Percentiles rank a stretch among this genome's conserved stretches.
phyloP scores from a whole-genome alignment of 2,113 vertebrate species.

The Pteruthius melanotis region DNA sequence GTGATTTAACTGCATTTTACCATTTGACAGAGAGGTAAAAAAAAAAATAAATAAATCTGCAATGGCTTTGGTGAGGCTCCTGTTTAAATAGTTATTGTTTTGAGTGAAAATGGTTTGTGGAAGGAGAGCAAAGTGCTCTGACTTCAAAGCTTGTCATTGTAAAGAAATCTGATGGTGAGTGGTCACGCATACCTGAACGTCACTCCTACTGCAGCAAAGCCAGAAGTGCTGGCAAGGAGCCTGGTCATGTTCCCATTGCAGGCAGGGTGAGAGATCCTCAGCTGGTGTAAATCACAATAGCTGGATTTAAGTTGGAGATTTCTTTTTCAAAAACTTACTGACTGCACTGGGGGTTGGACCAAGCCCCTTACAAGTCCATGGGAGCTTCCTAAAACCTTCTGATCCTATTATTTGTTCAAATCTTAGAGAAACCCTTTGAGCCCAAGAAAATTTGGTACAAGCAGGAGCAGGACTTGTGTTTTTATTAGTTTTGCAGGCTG shows the following conservation, averaged over 20 bases:
- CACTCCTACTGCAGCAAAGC: conserved; percentile 28
- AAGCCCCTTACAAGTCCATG: neutral
- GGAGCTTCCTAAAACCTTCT: neutral
- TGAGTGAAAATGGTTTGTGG: conserved; percentile 42
- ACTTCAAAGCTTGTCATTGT: conserved; percentile 59
- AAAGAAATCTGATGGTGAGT: conserved; percentile 51
- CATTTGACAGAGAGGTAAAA: neutral
- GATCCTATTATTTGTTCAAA: conserved; percentile 30
- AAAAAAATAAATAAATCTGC: neutral
- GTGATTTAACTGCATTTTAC: neutral
- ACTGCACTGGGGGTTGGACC: neutral
- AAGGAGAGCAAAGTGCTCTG: conserved; percentile 51
- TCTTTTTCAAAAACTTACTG: neutral
- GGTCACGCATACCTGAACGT: conserved; percentile 61
- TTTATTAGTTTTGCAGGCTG: neutral
- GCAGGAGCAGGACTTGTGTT: neutral
- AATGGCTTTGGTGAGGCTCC: neutral
- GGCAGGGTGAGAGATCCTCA: neutral
- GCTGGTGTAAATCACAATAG: neutral
- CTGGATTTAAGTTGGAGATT: neutral
- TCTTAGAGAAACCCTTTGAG: neutral
- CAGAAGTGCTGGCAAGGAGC: conserved; percentile 27
- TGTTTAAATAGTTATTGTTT: conserved; percentile 44
- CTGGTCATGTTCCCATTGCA: conserved; percentile 4
- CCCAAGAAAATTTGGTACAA: neutral